Base-by-base conservation (phyloP, 2,113 vertebrate genomes). In the Noturus placidus region DNA sequence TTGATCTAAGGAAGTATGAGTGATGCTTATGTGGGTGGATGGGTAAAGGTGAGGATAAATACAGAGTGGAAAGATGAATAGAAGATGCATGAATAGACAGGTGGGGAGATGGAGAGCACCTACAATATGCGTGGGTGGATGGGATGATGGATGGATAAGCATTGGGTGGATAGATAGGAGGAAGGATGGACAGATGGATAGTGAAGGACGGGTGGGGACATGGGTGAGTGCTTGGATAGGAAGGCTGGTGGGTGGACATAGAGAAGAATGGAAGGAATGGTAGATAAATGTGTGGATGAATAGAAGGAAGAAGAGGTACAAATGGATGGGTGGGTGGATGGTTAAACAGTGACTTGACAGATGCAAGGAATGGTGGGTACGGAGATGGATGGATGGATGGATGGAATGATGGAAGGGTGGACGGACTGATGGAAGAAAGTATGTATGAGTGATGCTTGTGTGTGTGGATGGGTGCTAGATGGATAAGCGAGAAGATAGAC, bases 351-450 rank as follows among this genome's bases (percentile, higher is more conserved):
- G 15, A 33, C 52, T 35, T 50, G 82, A 61, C 72, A 67, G 27
- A 52, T 63, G 54, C 25, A 27, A 27, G 74, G 59, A 87, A 20
- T 20, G 67, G 9, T 57, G 63, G 85, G 61, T 27, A 50, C 42
- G 50, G 50, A 50, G 67, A 61, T 57, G 17, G 9, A 46, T 46
- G 46, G 46, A 42, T 42, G 38, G 38, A 46, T 46, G 46, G 69
- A 78, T 19, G 30, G 42, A 42, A 42, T 42, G 79, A 59, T 57
- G 57, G 42, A 59, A 27, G 13, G 33, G 17, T 46, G 81, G 74
- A 67, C 42, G 5, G 67, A 78, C 78, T 63, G 70, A 83, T 83
- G 27, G 42, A 82, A 86, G 80, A 15, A 78, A 80, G n/a, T 80
- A 52, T 33, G 46, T 27, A 50, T 52, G 25, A 77, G 46, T 52